Percentiles rank a stretch among this genome's conserved stretches.
phyloP scores from a whole-genome alignment of 2,888 invertebrate genomes.

The Heliconius charithonia region DNA sequence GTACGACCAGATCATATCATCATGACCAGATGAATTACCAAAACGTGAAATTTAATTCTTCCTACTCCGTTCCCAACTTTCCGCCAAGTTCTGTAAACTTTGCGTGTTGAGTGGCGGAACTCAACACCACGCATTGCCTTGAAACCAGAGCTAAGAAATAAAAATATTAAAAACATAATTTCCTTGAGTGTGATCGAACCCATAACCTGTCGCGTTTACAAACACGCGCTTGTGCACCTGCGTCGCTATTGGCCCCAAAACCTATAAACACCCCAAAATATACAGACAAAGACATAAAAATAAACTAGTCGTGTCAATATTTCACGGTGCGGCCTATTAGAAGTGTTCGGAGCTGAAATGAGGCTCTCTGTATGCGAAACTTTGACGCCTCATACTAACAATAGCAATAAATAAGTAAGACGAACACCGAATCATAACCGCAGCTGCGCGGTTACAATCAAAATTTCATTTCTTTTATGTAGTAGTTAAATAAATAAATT shows the following conservation, averaged over 20 bases:
- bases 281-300: not conserved
- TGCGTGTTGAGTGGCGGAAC: too few species aligned
- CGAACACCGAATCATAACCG: conserved; percentile 53
- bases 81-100: too few species aligned
- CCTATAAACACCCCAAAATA: not conserved
- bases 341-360: conserved; percentile 55
- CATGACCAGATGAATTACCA: too few species aligned
- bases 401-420: conserved; percentile 71
- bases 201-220: too few species aligned
- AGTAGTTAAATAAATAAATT: not conserved
- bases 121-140: too few species aligned
- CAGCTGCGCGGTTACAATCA: conserved; percentile 40
- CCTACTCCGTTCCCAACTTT: too few species aligned
- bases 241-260: not conserved
- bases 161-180: too few species aligned
- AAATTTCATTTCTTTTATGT: conserved; percentile 35
- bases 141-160: too few species aligned
- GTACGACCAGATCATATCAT: too few species aligned
- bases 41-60: too few species aligned
- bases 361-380: conserved; percentile 76
- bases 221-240: too few species aligned
- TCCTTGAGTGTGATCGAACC: too few species aligned
- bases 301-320: conserved; percentile 1
- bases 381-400: conserved; percentile 72
- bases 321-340: conserved; percentile 19